Conservation (phyloP, 2,113 vertebrate species). For the Fulica atra region DNA sequence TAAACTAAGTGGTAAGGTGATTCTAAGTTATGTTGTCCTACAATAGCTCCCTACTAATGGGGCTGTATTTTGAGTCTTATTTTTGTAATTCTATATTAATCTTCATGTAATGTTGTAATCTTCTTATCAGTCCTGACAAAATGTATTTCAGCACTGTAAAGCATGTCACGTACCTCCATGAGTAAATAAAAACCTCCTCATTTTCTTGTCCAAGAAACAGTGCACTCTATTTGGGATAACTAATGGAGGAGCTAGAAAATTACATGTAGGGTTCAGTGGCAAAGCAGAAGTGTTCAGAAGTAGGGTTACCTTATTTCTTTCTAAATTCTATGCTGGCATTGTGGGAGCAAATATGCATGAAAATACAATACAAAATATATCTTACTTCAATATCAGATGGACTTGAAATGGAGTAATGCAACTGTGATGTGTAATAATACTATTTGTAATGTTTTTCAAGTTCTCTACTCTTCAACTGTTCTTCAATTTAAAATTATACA, state of each 20-base stretch:
- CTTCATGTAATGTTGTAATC: not conserved
- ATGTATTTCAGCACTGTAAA: not conserved
- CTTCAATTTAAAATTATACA: not conserved
- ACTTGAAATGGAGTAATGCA: not conserved
- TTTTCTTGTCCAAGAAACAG: not conserved
- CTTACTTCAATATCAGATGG: not conserved
- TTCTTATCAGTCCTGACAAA: not conserved
- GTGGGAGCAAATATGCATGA: not conserved
- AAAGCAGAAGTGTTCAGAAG: not conserved
- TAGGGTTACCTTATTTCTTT: not conserved
- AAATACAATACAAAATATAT: not conserved
- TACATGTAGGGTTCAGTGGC: not conserved
- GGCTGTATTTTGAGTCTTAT: not conserved
- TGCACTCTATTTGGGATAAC: not conserved
- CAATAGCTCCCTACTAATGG: not conserved
- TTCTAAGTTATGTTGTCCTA: not conserved
- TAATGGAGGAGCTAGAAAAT: not conserved
- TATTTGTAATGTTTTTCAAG: not conserved
- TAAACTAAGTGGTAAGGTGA: not conserved
- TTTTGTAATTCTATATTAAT: not conserved
- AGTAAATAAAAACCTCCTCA: not conserved
- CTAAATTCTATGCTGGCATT: not conserved
- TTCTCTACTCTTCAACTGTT: not conserved
- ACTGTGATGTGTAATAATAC: not conserved
- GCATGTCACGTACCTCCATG: rapidly evolving